Evolutionary conservation across 1,140 invertebrate genomes (phyloP), one percentile per base, ranked within the genome.

Genomic region (Penaeus indicus): DNA sequence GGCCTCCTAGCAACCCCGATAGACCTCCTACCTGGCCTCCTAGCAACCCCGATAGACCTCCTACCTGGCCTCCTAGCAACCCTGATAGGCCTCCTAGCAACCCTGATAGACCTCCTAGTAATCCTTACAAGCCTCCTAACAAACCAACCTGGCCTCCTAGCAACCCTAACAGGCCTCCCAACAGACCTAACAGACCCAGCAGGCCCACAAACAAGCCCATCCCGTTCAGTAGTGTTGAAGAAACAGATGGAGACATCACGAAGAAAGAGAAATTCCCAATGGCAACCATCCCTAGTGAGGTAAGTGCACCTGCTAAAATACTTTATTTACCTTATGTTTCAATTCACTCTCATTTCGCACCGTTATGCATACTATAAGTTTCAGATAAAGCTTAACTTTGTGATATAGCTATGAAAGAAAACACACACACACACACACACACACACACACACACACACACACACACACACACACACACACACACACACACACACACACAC

Each of bases 231-330:
- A 25, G 54, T 19, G 81, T 27, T 27, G 38, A 47, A 42, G 61
- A 60, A 54, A 54, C 54, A 16, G 54, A 54, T 16, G 16, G 16
- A 54, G 0, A 16, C 16, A 54, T 54, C 54, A 13, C 7, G 38
- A 42, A 54, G 54, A 54, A 54, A 11, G 16, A 54, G 2, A 54
- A 54, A 8, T 86, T 86, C 18, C 85, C 75, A n/a, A 32, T 5
- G n/a, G 85, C 85, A 5, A 47, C 60, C n/a, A 67, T 86, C 11
- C 85, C 85, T 22, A 47, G 16, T 47, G 85, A 62, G 61, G 85
- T 86, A 54, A 80, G 85, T 67, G 22, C 60, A 1, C 63, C n/a
- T 82, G 25, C n/a, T 1, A 18, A 18, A 75, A 32, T 3, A 13
- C 19, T 5, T 42, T 42, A 38, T 27, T 21, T 38, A n/a, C 4